These are phyloP conservation scores for Netta rufina DNA, from an alignment of 2,797 vertebrate species.

Conservation along the genomic window DNA sequence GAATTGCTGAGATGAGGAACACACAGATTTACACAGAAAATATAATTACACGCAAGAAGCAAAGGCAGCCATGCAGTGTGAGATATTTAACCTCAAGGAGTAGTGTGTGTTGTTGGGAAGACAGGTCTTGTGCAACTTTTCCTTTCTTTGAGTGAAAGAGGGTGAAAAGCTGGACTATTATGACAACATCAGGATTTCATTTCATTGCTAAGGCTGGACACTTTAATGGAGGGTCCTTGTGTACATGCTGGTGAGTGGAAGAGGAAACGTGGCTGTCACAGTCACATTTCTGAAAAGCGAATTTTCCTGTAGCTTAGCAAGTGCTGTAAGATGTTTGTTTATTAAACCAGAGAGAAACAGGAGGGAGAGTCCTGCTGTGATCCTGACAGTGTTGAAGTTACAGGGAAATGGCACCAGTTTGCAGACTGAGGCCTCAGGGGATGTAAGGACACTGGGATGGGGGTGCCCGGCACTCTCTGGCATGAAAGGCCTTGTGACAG, in stretches of 20 bases:
- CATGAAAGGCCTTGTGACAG: fast-evolving
- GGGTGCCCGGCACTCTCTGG: neutral
- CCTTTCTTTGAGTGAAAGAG: neutral
- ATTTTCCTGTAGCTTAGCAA: neutral
- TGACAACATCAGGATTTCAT: neutral
- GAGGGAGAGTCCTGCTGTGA: neutral
- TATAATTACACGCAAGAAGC: neutral
- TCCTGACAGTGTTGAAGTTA: neutral
- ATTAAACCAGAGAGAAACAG: neutral
- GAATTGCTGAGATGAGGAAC: constrained; percentile 4
- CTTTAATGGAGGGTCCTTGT: neutral
- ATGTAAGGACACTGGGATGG: neutral
- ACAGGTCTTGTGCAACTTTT: neutral
- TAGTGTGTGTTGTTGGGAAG: neutral
- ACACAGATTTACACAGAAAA: neutral
- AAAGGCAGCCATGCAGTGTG: neutral
- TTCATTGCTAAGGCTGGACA: neutral
- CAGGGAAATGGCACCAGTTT: neutral
- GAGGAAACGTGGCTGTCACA: neutral
- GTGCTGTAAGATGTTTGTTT: neutral
- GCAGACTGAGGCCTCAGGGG: neutral
- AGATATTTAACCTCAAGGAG: constrained; percentile 44
- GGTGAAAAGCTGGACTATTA: neutral
- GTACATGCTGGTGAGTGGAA: neutral
- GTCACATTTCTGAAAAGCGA: neutral